phyloP scores from a whole-genome alignment of 2,113 vertebrate species.

The Fregetta grallaria region DNA sequence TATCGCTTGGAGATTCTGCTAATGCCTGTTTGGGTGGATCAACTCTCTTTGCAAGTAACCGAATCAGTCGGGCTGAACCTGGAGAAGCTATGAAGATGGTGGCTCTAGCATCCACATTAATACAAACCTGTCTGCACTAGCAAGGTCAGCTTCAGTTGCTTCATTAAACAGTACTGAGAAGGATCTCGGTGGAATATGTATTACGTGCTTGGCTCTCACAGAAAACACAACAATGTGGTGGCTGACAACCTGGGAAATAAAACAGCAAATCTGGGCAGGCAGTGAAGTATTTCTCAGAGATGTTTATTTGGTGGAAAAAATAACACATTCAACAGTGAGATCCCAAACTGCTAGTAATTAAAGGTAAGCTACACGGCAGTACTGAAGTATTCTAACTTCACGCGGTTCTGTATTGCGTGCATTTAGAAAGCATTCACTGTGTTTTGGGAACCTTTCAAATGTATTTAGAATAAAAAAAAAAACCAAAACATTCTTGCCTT shows the following conservation, averaged over 20 bases:
- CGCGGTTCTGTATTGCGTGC: background rate
- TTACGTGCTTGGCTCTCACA: background rate
- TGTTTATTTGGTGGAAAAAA: background rate
- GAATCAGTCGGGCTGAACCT: background rate
- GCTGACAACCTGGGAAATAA: background rate
- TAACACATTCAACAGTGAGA: background rate
- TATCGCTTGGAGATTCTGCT: background rate
- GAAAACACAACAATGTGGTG: background rate
- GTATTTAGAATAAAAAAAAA: background rate
- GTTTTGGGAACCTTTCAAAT: background rate
- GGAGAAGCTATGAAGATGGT: background rate
- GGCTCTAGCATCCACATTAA: background rate
- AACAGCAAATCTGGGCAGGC: background rate
- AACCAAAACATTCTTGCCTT: background rate
- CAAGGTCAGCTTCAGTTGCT: background rate
- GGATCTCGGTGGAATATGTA: background rate
- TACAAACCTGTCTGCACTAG: background rate
- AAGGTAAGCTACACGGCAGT: background rate
- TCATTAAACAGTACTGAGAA: background rate
- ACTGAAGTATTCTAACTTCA: background rate
- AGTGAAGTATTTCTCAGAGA: background rate
- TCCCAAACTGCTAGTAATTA: background rate
- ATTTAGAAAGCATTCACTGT: background rate
- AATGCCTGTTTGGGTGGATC: background rate
- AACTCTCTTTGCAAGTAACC: background rate